Evolutionary conservation across 1,140 invertebrate genomes (phyloP), one percentile per base, ranked within the genome.

Genomic region (Scaptomyza graminum): DNA sequence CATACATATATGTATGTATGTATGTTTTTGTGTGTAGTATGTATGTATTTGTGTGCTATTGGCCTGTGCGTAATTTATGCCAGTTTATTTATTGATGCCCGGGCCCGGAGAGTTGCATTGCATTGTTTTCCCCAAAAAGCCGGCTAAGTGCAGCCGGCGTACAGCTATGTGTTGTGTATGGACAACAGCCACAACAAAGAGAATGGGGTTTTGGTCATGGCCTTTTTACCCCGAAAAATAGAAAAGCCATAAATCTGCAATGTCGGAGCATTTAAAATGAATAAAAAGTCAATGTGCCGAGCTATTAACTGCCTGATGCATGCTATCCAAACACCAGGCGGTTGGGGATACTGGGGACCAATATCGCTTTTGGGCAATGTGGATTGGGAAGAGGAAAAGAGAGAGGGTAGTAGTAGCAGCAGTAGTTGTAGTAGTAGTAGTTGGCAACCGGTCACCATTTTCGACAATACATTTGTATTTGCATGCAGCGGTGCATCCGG

Each of bases 221-320:
- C 65, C 65, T 63, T 77, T 62, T 75, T 82, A 70, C 61, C 65
- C 60, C 55, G 51, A 34, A 59, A 88, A 85, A 85, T 85, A 85
- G 82, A 85, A 85, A 85, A 87, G 51, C 83, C 82, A 85, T 85
- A 85, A 85, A 85, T 85, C 83, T 85, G 56, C 77, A 85, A 85
- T 85, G 82, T 85, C 82, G 74, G 82, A 82, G 83, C 83, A 82
- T 85, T 85, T 85, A 87, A 85, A 85, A 85, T 85, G 82, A 85
- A 87, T 85, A 85, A 87, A 85, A 85, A 85, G 82, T 85, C 82
- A 87, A 85, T 85, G 82, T 85, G 82, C 83, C 82, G 83, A 85
- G 82, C 82, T 85, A 85, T 85, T 85, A 85, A 85, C 82, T 85
- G 82, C 82, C 82, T 83, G 83, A 82, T 82, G 71, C 82, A 82